A percentile compares a stretch with the other conserved stretches of the same genome.
phyloP scores from a whole-genome alignment of 2,797 vertebrate genomes.

The Notolabrus celidotus region DNA sequence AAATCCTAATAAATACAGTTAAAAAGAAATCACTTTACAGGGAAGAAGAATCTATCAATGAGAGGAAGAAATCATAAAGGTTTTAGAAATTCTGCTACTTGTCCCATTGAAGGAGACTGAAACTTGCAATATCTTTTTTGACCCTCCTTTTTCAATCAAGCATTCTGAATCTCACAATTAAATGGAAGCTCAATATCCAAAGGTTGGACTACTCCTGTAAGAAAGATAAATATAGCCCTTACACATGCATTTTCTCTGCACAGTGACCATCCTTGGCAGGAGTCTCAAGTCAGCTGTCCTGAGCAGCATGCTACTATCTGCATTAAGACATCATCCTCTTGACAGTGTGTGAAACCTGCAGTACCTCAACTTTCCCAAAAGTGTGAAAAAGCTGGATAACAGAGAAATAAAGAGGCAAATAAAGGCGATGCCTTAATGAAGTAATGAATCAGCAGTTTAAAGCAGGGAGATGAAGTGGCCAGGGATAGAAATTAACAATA shows the following conservation, averaged over 20 bases:
- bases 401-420: conserved; percentile 18
- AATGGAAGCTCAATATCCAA: too few relatives aligned
- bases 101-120: too few relatives aligned
- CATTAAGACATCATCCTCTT: conserved; percentile 53
- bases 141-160: neutral
- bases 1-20: too few relatives aligned
- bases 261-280: conserved; percentile 39
- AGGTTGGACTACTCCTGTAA: neutral
- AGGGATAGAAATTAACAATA: conserved; percentile 48
- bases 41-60: too few relatives aligned
- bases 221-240: neutral
- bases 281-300: conserved; percentile 42
- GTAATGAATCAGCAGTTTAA: conserved; percentile 57
- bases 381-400: conserved; percentile 39
- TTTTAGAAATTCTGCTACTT: too few relatives aligned
- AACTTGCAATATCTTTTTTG: too few relatives aligned
- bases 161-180: too few relatives aligned
- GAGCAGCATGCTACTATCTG: conserved; percentile 44
- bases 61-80: too few relatives aligned
- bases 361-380: conserved; percentile 43
- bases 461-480: conserved; percentile 22
- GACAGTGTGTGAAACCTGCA: conserved; percentile 34
- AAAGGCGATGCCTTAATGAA: conserved; percentile 47
- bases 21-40: too few relatives aligned
- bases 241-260: conserved; percentile 31